Base-by-base conservation (phyloP, 2,797 vertebrate genomes). In the Gambelia wislizenii region DNA sequence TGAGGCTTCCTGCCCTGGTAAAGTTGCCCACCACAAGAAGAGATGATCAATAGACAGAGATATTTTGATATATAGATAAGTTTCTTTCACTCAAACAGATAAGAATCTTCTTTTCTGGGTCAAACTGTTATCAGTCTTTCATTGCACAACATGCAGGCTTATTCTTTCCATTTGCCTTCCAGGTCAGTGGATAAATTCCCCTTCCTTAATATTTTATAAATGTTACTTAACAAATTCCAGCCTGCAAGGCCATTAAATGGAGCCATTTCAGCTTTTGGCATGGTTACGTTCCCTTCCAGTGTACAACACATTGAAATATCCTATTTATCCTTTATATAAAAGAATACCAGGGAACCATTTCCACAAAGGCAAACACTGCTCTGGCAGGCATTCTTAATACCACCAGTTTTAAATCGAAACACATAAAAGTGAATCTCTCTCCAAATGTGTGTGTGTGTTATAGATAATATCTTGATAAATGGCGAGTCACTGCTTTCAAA, bases 191-290 rank as follows among this genome's bases (percentile, higher is more conserved):
- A 90, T 85, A 93, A 94, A 91, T 90, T 87, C 9, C 90, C 80
- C 70, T 44, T 87, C 85, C 70, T 96, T 91, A 95, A 87, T 94
- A 95, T 94, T 96, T 96, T 69, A 95, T 94, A 93, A 93, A 91
- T 93, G 6, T 91, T 94, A 90, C 42, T 92, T 95, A 93, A 92
- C 12, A 75, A 89, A 91, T 88, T 87, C 67, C n/a, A 83, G 91
- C 30, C 81, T 83, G 22, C 22, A 33, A 52, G 59, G 85, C 0
- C 61, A 94, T 80, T 91, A 78, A 94, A 80, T 3, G 84, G 86
- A 70, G 89, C 93, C 79, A 91, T 83, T 59, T 82, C 87, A 9
- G 20, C 87, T 93, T 67, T 87, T 91, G 42, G 30, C 9, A 83
- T 0, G 6, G 1, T 36, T 91, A n/a, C 72, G 56, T 74, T 12